phyloP scores from a whole-genome alignment of 2,888 invertebrate species.

The Leucophenga montana region DNA sequence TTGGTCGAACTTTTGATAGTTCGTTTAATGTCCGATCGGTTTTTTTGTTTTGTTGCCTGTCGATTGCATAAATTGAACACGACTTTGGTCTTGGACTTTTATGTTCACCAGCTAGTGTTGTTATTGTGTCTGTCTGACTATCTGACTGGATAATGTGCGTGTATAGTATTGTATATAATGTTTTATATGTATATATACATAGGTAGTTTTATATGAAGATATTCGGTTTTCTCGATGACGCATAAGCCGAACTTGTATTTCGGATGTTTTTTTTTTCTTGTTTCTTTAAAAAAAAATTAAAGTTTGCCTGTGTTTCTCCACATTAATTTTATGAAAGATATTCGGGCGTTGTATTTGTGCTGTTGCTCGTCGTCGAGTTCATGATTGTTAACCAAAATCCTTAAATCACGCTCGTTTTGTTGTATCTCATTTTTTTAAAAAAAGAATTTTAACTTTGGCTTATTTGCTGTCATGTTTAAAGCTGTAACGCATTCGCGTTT shows the following conservation, averaged over 20 bases:
- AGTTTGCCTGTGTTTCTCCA: no score
- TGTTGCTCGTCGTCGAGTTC: neutral
- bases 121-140: slow-evolving; percentile 14
- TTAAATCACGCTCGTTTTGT: neutral
- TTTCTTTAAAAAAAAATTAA: neutral
- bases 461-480: neutral
- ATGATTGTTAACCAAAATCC: neutral
- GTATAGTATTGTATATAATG: neutral
- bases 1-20: no score
- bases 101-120: neutral
- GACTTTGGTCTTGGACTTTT: slow-evolving; percentile 7
- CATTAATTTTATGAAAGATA: no score
- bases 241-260: neutral
- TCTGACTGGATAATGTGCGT: neutral
- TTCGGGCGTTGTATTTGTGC: neutral
- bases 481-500: neutral
- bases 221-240: slow-evolving; percentile 1
- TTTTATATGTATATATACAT: neutral
- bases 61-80: slow-evolving; percentile 22
- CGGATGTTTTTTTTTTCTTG: neutral
- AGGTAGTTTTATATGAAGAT: no score
- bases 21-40: neutral
- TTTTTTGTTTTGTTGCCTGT: slow-evolving; percentile 6
- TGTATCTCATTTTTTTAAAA: neutral
- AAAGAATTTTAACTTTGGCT: neutral